phyloP scores from a whole-genome alignment of 2,888 invertebrate species.

The Nudaria mundana region DNA sequence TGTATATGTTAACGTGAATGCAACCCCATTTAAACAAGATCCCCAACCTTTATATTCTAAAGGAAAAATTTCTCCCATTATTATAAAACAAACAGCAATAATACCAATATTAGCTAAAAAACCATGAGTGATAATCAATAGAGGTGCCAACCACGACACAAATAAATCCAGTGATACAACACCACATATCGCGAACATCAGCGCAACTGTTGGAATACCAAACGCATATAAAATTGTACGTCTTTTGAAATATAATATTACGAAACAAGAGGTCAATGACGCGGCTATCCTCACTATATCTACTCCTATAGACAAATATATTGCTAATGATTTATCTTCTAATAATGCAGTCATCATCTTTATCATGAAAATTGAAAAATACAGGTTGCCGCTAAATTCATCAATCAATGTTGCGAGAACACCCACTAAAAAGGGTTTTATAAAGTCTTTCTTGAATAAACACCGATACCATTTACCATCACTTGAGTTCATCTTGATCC shows the following conservation, averaged over 20 bases:
- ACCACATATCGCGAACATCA: constrained; percentile 38
- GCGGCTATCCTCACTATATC: constrained; percentile 38
- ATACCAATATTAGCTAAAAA: too few relatives aligned
- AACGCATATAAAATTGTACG: constrained; percentile 38
- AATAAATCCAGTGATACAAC: too few relatives aligned
- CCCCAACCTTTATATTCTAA: constrained; percentile 40
- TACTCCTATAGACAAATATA: constrained; percentile 38
- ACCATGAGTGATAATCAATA: too few relatives aligned
- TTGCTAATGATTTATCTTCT: constrained; percentile 31
- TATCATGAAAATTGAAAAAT: constrained; percentile 37
- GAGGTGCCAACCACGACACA: too few relatives aligned
- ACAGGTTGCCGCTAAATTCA: constrained; percentile 43
- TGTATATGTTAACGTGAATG: constrained; percentile 31
- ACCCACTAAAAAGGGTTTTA: constrained; percentile 36
- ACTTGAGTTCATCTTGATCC: constrained; percentile 9
- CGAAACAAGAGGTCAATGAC: constrained; percentile 28
- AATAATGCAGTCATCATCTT: constrained; percentile 42
- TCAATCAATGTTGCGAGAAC: constrained; percentile 32
- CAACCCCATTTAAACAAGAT: constrained; percentile 34
- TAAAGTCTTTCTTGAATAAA: constrained; percentile 35
- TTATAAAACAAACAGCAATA: constrained; percentile 36
- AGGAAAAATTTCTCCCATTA: constrained; percentile 46
- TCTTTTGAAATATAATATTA: constrained; percentile 36
- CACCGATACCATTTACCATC: constrained; percentile 12
- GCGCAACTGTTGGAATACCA: constrained; percentile 27